Evolutionary conservation across 2,113 vertebrate species (phyloP).

Genomic region (Nothocercus nigrocapillus): DNA sequence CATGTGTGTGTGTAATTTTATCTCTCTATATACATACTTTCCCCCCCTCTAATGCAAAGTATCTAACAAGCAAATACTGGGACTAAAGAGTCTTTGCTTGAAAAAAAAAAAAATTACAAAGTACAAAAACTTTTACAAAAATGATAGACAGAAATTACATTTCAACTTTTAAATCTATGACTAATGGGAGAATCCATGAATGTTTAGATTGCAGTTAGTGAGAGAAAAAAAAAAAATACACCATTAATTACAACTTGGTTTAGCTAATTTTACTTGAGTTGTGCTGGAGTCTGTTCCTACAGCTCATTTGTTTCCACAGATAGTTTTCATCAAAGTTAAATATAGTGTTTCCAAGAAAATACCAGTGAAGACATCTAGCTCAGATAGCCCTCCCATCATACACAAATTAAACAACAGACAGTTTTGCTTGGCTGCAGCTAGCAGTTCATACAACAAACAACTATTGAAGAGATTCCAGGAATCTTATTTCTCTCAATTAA

Average conservation of each 20-base stretch:
- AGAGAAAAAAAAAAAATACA: neutral
- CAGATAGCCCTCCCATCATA: neutral
- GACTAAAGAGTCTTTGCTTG: accelerated
- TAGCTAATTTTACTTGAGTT: neutral
- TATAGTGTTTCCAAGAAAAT: neutral
- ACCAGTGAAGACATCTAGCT: neutral
- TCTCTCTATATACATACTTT: too few species aligned
- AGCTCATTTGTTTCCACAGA: neutral
- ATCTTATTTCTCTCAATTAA: neutral
- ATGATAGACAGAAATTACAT: neutral
- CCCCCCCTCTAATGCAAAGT: neutral
- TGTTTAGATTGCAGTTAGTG: neutral
- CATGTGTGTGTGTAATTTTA: too few species aligned
- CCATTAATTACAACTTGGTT: neutral
- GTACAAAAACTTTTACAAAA: neutral
- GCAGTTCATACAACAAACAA: neutral
- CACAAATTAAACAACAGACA: neutral
- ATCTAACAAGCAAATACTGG: neutral
- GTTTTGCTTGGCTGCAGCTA: too few species aligned
- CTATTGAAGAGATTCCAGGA: neutral
- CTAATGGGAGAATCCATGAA: neutral
- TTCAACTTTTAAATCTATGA: neutral
- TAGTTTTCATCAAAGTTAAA: neutral
- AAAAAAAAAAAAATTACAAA: neutral
- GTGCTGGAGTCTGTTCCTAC: neutral